phyloP scores from a whole-genome alignment of 2,113 vertebrate species.

The Maccullochella peelii region DNA sequence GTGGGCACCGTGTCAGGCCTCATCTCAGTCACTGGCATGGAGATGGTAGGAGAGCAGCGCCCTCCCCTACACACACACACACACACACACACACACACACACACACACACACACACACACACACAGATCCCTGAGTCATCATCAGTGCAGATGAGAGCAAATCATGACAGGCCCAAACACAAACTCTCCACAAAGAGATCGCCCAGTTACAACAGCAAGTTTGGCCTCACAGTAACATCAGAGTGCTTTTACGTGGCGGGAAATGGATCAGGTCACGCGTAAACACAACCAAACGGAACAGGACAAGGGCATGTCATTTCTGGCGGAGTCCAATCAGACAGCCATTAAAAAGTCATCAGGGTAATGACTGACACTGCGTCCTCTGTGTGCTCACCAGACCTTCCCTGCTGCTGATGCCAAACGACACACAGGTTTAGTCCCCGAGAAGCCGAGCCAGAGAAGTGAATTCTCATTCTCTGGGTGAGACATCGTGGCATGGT shows the following conservation, averaged over 20 bases:
- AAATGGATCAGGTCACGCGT: conserved; percentile 26
- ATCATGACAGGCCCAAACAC: conserved; percentile 36
- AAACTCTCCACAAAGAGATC: conserved; percentile 41
- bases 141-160: conserved; percentile 33
- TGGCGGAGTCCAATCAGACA: conserved; percentile 68
- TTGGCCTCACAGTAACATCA: conserved; percentile 21
- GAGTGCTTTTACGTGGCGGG: conserved; percentile 2
- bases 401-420: conserved; percentile 45
- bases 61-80: conserved; percentile 19
- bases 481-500: conserved; percentile 3
- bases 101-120: conserved; percentile 23
- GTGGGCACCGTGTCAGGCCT: conserved; percentile 73
- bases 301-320: conserved; percentile 71
- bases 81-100: conserved; percentile 31
- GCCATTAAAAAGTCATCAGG: conserved; percentile 80
- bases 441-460: conserved; percentile 30
- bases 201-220: background rate
- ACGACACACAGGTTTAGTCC: conserved; percentile 42
- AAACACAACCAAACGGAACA: conserved; percentile 45
- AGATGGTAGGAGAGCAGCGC: conserved; percentile 36
- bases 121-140: conserved; percentile 70
- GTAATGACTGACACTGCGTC: conserved; percentile 74
- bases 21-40: conserved; percentile 71
- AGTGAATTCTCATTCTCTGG: conserved; percentile 27
- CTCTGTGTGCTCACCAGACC: conserved; percentile 65